Percentiles rank a stretch among this genome's conserved stretches.
These are phyloP conservation scores for Sclerurus mexicanus DNA, from an alignment of 2,113 vertebrate species.

Conservation along the genomic window DNA sequence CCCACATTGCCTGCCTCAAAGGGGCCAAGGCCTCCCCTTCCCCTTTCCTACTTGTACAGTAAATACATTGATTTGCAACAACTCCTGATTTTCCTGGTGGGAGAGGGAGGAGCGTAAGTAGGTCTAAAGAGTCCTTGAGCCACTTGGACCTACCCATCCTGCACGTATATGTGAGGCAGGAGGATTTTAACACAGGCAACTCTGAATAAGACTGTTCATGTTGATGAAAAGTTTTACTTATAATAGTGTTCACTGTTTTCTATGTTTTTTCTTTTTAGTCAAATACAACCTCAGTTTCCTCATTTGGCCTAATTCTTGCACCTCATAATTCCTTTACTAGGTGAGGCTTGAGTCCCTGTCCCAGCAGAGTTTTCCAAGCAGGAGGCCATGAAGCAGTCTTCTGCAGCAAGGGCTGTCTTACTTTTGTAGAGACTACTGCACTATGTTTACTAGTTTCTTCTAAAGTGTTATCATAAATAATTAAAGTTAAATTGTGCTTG, in stretches of 20 bases:
- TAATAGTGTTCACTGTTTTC: background rate
- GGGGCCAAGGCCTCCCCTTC: background rate
- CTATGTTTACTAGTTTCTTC: slow-evolving; percentile 33
- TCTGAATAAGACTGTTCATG: background rate
- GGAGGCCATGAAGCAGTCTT: background rate
- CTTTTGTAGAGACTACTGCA: background rate
- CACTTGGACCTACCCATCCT: background rate
- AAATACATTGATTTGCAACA: background rate
- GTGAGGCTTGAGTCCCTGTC: background rate
- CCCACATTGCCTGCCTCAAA: background rate
- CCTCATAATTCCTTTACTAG: background rate
- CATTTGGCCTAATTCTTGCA: background rate
- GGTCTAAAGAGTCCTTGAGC: background rate
- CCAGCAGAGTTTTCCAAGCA: background rate
- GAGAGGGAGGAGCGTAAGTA: background rate
- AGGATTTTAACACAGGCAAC: background rate
- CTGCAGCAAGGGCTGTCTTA: background rate
- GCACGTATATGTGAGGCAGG: background rate
- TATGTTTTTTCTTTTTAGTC: background rate
- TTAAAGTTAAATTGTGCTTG: slow-evolving; percentile 59
- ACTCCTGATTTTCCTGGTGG: background rate
- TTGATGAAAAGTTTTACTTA: background rate
- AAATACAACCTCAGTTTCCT: background rate
- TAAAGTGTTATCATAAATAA: slow-evolving; percentile 52
- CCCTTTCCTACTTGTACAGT: background rate